These are phyloP conservation scores for Callopanchax toddi DNA, from an alignment of 2,113 vertebrate genomes.

Conservation along the genomic window DNA sequence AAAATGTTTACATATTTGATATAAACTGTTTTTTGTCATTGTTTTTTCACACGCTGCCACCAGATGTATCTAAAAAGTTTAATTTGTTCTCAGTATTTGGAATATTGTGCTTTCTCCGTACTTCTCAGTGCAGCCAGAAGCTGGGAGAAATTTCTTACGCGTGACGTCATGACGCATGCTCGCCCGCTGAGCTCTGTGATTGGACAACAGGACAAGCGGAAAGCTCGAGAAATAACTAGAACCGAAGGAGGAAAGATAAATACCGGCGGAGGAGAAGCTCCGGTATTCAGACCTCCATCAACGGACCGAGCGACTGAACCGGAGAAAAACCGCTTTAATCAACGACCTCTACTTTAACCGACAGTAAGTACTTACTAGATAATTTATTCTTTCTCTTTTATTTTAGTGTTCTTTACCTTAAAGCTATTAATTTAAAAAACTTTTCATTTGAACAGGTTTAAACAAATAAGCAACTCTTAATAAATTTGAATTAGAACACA, in stretches of 20 bases:
- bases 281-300: neutral
- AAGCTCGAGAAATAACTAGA: constrained; percentile 22
- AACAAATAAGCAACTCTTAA: too few relatives aligned
- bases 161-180: constrained; percentile 8
- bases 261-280: constrained; percentile 21
- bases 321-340: neutral
- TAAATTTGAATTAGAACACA: too few relatives aligned
- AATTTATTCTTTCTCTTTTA: too few relatives aligned
- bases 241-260: neutral
- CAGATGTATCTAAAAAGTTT: too few relatives aligned
- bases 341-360: neutral
- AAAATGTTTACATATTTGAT: too few relatives aligned
- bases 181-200: neutral
- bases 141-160: neutral
- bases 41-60: too few relatives aligned
- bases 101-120: neutral
- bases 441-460: too few relatives aligned
- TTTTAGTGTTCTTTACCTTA: too few relatives aligned
- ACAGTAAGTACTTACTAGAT: too few relatives aligned
- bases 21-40: too few relatives aligned
- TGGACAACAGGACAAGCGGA: neutral
- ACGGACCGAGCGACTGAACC: neutral
- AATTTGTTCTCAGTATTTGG: neutral
- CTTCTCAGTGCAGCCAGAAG: constrained; percentile 6
- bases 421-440: too few relatives aligned